Conservation (phyloP, 2,113 vertebrate species). For the Syrrhaptes paradoxus region DNA sequence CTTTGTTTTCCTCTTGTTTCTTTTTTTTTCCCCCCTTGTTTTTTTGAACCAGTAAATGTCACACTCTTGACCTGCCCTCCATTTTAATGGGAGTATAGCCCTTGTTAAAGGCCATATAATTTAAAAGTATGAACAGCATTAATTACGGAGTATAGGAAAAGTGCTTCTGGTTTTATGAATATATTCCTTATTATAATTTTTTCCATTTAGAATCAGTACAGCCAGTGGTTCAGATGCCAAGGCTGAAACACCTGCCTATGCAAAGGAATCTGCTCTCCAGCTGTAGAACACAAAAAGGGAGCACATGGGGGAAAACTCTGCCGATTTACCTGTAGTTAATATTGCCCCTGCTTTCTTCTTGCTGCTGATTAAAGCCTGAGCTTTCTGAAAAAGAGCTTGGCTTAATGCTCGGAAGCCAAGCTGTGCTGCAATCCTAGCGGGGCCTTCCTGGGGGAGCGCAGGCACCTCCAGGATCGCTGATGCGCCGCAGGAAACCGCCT, state of each 20-base stretch:
- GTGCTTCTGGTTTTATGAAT: slow-evolving; percentile 43
- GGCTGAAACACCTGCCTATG: background rate
- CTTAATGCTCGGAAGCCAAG: background rate
- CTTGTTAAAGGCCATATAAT: background rate
- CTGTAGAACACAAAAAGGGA: background rate
- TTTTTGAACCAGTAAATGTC: background rate
- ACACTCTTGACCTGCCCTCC: slow-evolving; percentile 21
- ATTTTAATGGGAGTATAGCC: background rate
- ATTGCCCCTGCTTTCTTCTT: background rate
- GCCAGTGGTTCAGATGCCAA: background rate
- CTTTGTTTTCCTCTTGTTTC: background rate
- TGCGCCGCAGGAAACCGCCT: background rate
- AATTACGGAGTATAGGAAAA: slow-evolving; percentile 1
- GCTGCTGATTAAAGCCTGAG: background rate
- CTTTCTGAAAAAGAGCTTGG: background rate
- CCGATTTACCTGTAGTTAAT: background rate
- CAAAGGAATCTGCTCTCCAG: background rate
- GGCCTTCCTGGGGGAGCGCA: background rate
- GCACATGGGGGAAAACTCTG: rapidly evolving
- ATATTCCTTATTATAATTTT: background rate
- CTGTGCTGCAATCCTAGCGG: background rate
- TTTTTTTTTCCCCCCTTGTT: background rate
- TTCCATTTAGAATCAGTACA: background rate
- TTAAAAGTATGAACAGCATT: slow-evolving; percentile 47
- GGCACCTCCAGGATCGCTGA: background rate